These are phyloP conservation scores for Triplophysa rosa DNA, from an alignment of 2,113 vertebrate species.

Conservation along the genomic window DNA sequence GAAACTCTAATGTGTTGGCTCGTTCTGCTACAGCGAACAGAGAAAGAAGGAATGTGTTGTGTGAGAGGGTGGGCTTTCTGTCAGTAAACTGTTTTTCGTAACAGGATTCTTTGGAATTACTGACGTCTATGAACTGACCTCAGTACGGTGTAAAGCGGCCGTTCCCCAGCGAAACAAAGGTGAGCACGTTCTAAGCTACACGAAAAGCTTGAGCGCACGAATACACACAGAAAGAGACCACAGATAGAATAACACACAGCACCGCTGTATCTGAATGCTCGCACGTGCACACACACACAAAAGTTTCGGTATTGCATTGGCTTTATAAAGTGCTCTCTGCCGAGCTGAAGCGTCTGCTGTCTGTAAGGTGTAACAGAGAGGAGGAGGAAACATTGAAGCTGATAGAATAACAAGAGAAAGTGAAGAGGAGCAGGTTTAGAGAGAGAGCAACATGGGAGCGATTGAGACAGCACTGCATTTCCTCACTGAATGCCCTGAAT, in stretches of 20 bases:
- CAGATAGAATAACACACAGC: background rate
- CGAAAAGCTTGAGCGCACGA: background rate
- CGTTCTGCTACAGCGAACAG: conserved; percentile 28
- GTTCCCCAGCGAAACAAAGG: background rate
- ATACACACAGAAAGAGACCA: background rate
- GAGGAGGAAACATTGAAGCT: conserved; percentile 56
- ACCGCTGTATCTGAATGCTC: background rate
- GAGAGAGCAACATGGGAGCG: conserved; percentile 7
- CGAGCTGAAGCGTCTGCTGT: background rate
- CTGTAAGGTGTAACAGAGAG: conserved; percentile 48
- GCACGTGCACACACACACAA: background rate
- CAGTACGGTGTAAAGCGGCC: background rate
- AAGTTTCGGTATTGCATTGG: background rate
- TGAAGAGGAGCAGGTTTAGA: background rate
- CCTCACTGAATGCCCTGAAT: no score
- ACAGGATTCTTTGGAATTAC: conserved; percentile 28
- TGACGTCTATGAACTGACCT: conserved; percentile 10
- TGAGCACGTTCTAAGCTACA: conserved; percentile 11
- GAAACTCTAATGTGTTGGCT: conserved; percentile 54
- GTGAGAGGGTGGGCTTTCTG: conserved; percentile 13
- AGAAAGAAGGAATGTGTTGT: conserved; percentile 16
- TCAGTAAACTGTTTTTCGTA: conserved; percentile 36
- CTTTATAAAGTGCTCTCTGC: conserved; percentile 18
- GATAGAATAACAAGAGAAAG: conserved; percentile 41
- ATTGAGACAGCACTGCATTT: conserved; percentile 2